Conservation (phyloP, 2,888 invertebrate species). For the Augochlorella aurata region DNA sequence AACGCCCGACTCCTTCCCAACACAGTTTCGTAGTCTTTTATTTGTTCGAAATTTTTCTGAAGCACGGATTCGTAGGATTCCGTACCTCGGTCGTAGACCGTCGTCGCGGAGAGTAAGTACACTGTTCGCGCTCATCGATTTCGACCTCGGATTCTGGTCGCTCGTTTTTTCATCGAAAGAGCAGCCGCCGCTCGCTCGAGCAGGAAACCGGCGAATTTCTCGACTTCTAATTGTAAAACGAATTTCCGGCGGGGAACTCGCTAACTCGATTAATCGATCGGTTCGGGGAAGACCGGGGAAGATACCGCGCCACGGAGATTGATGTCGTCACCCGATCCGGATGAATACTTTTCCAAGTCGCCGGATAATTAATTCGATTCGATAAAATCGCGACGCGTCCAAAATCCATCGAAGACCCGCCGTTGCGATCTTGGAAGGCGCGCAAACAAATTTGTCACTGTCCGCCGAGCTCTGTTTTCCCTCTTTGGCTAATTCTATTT, state of each 20-base stretch:
- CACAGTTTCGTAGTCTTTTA: too few relatives aligned
- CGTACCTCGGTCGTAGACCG: too few relatives aligned
- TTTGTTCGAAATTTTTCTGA: too few relatives aligned
- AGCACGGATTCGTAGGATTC: too few relatives aligned
- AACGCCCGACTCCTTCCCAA: too few relatives aligned
- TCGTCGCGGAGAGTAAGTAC: too few relatives aligned
- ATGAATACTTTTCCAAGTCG: background rate
- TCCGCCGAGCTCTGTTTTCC: background rate
- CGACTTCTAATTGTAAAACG: conserved; percentile 23
- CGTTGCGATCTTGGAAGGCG: too few relatives aligned
- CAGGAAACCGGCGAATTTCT: background rate
- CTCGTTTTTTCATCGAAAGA: background rate
- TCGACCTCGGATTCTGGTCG: background rate
- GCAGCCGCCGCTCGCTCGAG: background rate
- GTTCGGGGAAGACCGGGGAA: background rate
- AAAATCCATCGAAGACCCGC: background rate
- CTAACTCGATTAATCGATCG: background rate
- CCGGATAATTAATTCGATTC: conserved; percentile 21
- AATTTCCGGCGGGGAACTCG: conserved; percentile 2
- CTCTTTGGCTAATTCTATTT: background rate
- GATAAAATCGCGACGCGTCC: background rate
- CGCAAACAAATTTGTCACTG: conserved; percentile 36
- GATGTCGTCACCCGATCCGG: background rate
- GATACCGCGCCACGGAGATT: background rate
- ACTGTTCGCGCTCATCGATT: too few relatives aligned